Evolutionary conservation across 2,797 vertebrate genomes (phyloP).

Genomic region (Pipistrellus nathusii): DNA sequence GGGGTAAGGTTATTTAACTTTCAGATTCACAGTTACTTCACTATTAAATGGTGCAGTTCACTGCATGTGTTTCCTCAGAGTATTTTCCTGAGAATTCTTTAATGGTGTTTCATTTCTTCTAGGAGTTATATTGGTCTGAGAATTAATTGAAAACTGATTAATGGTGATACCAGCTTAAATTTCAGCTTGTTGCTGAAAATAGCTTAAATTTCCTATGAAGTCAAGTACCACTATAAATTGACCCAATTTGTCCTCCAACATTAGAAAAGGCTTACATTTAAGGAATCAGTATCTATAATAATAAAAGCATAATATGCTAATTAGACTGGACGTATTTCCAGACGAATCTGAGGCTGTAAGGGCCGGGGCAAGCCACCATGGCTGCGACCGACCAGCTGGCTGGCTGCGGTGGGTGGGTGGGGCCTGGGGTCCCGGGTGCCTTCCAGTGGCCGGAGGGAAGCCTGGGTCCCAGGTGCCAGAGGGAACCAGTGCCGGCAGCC

Average conservation of each 20-base stretch:
- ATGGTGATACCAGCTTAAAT: constrained; percentile 4
- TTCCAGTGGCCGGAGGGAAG: too few relatives aligned
- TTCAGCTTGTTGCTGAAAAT: constrained; percentile 4
- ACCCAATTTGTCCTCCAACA: neutral
- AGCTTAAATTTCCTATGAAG: neutral
- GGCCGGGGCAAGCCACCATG: too few relatives aligned
- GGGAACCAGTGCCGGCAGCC: too few relatives aligned
- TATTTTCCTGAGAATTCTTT: neutral
- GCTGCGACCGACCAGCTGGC: too few relatives aligned
- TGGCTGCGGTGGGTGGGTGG: too few relatives aligned
- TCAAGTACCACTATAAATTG: neutral
- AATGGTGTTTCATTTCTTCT: neutral
- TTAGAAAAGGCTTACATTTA: neutral
- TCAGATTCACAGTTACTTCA: neutral
- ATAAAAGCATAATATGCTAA: too few relatives aligned
- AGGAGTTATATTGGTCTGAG: constrained; percentile 24
- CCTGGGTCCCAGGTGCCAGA: too few relatives aligned
- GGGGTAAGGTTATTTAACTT: constrained; percentile 89
- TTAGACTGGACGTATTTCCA: too few relatives aligned
- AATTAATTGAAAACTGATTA: neutral
- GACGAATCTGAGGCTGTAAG: too few relatives aligned
- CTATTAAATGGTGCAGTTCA: neutral
- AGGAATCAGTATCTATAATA: neutral
- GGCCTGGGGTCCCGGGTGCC: too few relatives aligned
- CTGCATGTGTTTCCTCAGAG: neutral